Percentiles rank a stretch among this genome's conserved stretches.
Evolutionary conservation across 2,888 invertebrate species (phyloP).

Genomic region (Hymenopus coronatus): DNA sequence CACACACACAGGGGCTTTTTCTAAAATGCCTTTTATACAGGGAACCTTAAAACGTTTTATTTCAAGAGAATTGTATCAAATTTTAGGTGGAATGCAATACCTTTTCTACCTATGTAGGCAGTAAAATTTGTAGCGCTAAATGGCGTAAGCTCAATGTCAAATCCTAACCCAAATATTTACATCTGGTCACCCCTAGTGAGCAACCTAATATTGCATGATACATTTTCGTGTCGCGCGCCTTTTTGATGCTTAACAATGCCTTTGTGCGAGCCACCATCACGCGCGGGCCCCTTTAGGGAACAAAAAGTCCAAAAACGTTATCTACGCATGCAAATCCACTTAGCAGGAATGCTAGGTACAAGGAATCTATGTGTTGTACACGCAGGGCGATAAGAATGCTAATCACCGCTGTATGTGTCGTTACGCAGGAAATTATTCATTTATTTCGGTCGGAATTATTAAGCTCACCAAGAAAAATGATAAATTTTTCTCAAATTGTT

Average conservation of each 20-base stretch:
- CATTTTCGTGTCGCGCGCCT: neutral
- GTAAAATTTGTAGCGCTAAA: too few species aligned
- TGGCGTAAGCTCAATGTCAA: too few species aligned
- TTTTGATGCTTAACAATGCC: neutral
- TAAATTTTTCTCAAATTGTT: neutral
- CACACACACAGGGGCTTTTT: too few species aligned
- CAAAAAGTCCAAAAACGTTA: neutral
- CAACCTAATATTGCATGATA: neutral
- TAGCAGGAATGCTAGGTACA: neutral
- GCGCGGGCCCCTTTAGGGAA: neutral
- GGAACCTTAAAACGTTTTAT: too few species aligned
- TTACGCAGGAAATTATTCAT: neutral
- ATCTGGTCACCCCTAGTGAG: neutral
- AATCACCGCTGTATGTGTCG: neutral
- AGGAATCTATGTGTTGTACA: neutral
- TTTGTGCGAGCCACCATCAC: neutral
- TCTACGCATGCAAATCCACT: neutral
- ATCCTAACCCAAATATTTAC: too few species aligned
- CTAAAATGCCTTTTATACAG: too few species aligned
- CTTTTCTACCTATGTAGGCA: too few species aligned
- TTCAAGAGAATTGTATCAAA: too few species aligned
- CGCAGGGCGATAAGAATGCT: neutral
- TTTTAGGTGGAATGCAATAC: too few species aligned
- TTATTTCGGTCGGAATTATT: neutral
- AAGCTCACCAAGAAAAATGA: neutral